phyloP scores from a whole-genome alignment of 2,888 invertebrate species.

The Xylophagus ater region DNA sequence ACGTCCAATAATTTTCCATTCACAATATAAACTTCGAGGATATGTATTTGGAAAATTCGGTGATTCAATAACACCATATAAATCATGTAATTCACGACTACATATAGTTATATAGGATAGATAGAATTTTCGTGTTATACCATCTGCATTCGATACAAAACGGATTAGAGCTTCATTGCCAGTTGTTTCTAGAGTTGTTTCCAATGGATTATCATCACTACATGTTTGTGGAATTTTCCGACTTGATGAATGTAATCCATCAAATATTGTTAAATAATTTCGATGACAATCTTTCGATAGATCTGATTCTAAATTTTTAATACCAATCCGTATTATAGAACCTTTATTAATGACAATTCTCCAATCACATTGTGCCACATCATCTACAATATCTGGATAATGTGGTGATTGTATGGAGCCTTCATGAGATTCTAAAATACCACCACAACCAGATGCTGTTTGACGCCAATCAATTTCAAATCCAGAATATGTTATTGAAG shows the following conservation, averaged over 20 bases:
- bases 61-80: conserved; percentile 72
- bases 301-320: too few relatives aligned
- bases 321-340: neutral
- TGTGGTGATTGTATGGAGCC: conserved; percentile 78
- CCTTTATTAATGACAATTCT: conserved; percentile 1
- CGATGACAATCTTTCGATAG: neutral
- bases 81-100: conserved; percentile 18
- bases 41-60: conserved; percentile 72
- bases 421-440: conserved; percentile 52
- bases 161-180: conserved; percentile 27
- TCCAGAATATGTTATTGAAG: conserved; percentile 47
- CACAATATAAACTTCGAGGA: conserved; percentile 53
- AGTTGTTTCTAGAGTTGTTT: conserved; percentile 21
- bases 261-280: conserved; percentile 21
- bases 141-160: conserved; percentile 20
- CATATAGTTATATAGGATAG: conserved; percentile 29
- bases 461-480: conserved; percentile 62
- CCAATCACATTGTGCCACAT: conserved; percentile 57
- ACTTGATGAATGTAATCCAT: conserved; percentile 24
- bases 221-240: conserved; percentile 23
- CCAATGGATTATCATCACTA: conserved; percentile 10
- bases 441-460: conserved; percentile 67
- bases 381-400: conserved; percentile 62
- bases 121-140: conserved; percentile 21
- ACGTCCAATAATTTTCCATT: conserved; percentile 64